Evolutionary conservation across 1,140 invertebrate species (phyloP), one percentile per base, ranked within the genome.

Genomic region (Aradophagus sp.): DNA sequence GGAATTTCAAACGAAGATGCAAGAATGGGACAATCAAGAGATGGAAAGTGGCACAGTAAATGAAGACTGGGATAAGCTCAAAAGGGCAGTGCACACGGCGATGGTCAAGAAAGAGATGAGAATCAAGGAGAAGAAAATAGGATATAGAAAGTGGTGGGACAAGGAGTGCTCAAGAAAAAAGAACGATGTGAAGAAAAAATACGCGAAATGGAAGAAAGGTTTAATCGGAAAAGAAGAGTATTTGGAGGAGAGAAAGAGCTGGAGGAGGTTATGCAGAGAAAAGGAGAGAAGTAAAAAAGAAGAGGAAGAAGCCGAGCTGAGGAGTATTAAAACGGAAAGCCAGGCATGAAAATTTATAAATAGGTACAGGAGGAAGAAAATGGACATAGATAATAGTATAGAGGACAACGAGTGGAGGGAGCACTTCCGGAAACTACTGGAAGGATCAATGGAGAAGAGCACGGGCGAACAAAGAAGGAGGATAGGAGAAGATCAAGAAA

Each of bases 71-170:
- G 7, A 17, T 17, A 6, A 31, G 4, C 19, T 45, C 5, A 45
- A 45, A 11, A 13, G n/a, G 5, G 15, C 3, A 8, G 12, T 45
- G 0, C 15, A 32, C 6, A 11, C 1, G 12, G 14, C 26, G 19
- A 16, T 16, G 15, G n/a, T 12, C 0, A 32, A 16, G 10, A 32
- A 45, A 12, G n/a, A 6, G 2, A 15, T 45, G 7, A 17, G 32
- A n/a, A 31, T 32, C 11, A 45, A 45, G n/a, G 14, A 11, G 19
- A 45, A 13, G 11, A 45, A 17, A 11, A 13, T 47, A 34, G 44
- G 44, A 34, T 34, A 19, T 34, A 32, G 31, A 10, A 34, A 20
- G 20, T 47, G 44, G 44, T 47, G 27, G 16, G 44, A 47, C 7
- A 47, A 10, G 14, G 44, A 32, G 20, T 47, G 44, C 12, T 16